phyloP scores from a whole-genome alignment of 2,797 vertebrate species.

The Valencia hispanica region DNA sequence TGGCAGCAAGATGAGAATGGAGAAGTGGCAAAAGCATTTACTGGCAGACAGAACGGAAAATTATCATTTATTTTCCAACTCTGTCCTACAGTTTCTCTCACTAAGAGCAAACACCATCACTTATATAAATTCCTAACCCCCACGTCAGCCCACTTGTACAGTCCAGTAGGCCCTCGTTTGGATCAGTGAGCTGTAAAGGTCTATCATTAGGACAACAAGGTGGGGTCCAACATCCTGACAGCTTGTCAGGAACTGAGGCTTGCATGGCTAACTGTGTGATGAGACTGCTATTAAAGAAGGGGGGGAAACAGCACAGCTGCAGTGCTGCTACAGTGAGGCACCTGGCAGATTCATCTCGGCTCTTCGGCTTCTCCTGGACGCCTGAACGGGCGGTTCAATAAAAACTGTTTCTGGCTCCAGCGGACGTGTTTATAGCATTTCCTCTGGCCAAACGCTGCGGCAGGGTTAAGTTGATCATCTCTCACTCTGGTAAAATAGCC shows the following conservation, averaged over 20 bases:
- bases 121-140: slow-evolving; percentile 19
- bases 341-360: slow-evolving; percentile 53
- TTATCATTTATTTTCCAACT: slow-evolving; percentile 19
- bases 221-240: slow-evolving; percentile 70
- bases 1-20: slow-evolving; percentile 70
- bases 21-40: slow-evolving; percentile 50
- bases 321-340: slow-evolving; percentile 45
- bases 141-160: slow-evolving; percentile 47
- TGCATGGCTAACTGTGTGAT: slow-evolving; percentile 71
- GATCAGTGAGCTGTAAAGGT: slow-evolving; percentile 76
- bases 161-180: slow-evolving; percentile 63
- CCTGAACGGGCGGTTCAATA: slow-evolving; percentile 67
- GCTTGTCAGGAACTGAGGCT: slow-evolving; percentile 69
- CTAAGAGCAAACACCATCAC: slow-evolving; percentile 10
- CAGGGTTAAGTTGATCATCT: slow-evolving; percentile 82
- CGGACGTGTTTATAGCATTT: slow-evolving; percentile 75
- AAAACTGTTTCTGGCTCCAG: slow-evolving; percentile 69
- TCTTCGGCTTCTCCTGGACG: slow-evolving; percentile 53
- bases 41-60: slow-evolving; percentile 49
- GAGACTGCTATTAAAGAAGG: slow-evolving; percentile 63
- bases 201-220: slow-evolving; percentile 76
- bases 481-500: slow-evolving; percentile 82
- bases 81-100: slow-evolving; percentile 10
- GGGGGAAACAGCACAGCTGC: slow-evolving; percentile 32
- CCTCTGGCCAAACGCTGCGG: slow-evolving; percentile 72